Evolutionary conservation across 2,113 vertebrate genomes (phyloP).

Genomic region (Cercocebus atys): DNA sequence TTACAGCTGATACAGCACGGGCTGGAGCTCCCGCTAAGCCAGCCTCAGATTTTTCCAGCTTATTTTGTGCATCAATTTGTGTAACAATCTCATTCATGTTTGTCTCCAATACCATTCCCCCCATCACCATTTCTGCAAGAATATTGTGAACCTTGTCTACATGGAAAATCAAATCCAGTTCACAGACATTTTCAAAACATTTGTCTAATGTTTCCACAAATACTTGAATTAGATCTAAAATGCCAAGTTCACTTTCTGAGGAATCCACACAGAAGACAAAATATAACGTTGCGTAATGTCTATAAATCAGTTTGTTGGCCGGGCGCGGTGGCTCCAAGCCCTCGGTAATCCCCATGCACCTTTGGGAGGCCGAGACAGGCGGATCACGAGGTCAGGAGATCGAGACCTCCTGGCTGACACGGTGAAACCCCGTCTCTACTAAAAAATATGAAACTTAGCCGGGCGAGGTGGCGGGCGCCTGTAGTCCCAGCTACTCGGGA

Average conservation of each 20-base stretch:
- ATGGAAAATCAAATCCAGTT: too few relatives aligned
- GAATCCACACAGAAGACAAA: slow-evolving; percentile 99
- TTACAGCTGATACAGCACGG: slow-evolving; percentile 98
- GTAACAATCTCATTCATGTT: slow-evolving; percentile 99
- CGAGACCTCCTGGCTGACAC: too few relatives aligned
- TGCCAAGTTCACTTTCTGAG: slow-evolving; percentile 98
- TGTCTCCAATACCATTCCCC: slow-evolving; percentile 99
- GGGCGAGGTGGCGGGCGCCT: too few relatives aligned
- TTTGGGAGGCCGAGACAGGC: too few relatives aligned
- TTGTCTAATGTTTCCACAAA: too few relatives aligned
- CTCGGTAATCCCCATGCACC: too few relatives aligned
- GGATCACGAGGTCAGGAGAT: too few relatives aligned
- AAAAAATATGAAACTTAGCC: too few relatives aligned
- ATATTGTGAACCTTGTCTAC: slow-evolving; percentile 99
- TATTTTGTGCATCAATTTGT: slow-evolving; percentile 98
- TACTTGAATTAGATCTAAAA: slow-evolving; percentile 99
- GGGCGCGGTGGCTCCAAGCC: too few relatives aligned
- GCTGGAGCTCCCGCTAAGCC: slow-evolving; percentile 99
- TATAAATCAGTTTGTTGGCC: slow-evolving; percentile 99
- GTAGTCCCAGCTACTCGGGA: too few relatives aligned
- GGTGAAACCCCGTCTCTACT: too few relatives aligned
- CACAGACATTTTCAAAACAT: too few relatives aligned
- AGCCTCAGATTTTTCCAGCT: slow-evolving; percentile 99
- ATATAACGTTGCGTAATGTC: slow-evolving; percentile 98
- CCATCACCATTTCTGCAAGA: slow-evolving; percentile 99